Base-by-base conservation (phyloP, 2,888 invertebrate genomes). In the Dicycla oo region DNA sequence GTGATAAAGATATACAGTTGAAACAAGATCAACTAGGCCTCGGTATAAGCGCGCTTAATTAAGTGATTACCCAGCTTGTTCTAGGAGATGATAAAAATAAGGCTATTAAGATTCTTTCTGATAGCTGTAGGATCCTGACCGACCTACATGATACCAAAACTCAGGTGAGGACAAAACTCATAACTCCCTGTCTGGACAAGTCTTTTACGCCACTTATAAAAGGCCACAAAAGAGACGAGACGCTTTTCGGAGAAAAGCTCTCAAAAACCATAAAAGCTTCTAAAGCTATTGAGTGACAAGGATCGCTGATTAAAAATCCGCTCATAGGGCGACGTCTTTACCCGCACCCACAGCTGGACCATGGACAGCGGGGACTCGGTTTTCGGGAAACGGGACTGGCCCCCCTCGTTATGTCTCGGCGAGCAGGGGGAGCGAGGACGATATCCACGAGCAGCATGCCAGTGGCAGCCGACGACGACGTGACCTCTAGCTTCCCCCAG, bases 271-370 rank as follows among this genome's bases (percentile, higher is more conserved):
- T 60, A 11, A 60, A 6, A 18, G 43, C 60, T 60, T 60, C 26
- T 60, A 43, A 60, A 60, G 43, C 23, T 60, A 60, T 43, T 26
- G 60, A 60, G 23, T 43, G 60, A 18, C 26, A 60, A 60, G 23
- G 60, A 43, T 60, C 58, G 26, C 23, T 43, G 60, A 43, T 60
- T 18, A 23, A 60, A 60, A 26, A 58, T 43, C 23, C 18, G 23
- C 43, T 43, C 40, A 43, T 43, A 26, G 23, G 43, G 18, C 10
- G 38, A 23, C 8, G 23, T 23, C 40, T 18, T 23, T 58, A 23
- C 58, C 18, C 23, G 40, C 58, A 58, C 40, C 58, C 10, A 43
- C 23, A 38, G 23, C 58, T 23, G 40, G 40, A n/a, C 40, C 58
- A 43, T 60, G 23, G 23, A 60, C 40, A 60, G 18, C 40, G 11